Conservation (phyloP, 1,140 invertebrate species). For the Bathynomus jamesi region DNA sequence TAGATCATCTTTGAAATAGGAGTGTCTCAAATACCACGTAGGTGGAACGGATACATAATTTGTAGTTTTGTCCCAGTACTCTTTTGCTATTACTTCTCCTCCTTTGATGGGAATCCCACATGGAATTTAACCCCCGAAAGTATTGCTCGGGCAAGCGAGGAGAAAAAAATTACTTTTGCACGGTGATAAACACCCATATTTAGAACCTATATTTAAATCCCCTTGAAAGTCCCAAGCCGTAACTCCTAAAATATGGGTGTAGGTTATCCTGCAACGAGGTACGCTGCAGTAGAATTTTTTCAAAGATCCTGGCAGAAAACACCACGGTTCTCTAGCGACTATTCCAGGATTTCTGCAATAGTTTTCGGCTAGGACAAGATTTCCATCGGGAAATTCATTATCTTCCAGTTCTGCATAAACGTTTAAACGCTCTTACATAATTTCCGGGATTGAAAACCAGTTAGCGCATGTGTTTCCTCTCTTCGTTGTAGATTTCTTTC, state of each 20-base stretch:
- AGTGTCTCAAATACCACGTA: neutral
- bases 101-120: neutral
- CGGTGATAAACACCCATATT: neutral
- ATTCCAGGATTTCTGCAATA: neutral
- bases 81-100: neutral
- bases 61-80: neutral
- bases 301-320: neutral
- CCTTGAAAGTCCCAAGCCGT: neutral
- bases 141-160: neutral
- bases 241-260: neutral
- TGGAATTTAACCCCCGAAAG: neutral
- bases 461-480: neutral
- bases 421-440: neutral
- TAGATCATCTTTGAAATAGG: neutral
- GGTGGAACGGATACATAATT: neutral
- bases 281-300: neutral
- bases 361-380: neutral
- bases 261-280: neutral
- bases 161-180: neutral
- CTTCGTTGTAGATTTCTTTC: neutral
- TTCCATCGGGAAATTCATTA: neutral
- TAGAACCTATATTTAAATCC: neutral
- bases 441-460: neutral
- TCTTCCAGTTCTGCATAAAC: neutral
- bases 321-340: neutral